Conservation (phyloP, 1,140 invertebrate genomes). For the Yoshiicerus persimilis region DNA sequence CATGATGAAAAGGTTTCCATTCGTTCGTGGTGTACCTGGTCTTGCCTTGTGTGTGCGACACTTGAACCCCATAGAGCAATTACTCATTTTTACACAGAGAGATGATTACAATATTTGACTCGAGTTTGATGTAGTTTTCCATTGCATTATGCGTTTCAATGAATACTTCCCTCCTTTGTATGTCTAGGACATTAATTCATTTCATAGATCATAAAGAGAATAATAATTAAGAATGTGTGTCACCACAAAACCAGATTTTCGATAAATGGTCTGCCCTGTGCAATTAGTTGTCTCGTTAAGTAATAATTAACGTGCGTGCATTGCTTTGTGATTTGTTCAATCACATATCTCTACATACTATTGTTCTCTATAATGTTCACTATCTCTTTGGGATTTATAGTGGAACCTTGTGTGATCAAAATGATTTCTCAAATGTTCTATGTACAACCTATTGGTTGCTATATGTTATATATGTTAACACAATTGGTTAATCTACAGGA, state of each 20-base stretch:
- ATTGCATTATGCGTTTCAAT: background rate
- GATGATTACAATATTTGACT: background rate
- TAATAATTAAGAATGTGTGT: background rate
- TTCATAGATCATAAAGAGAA: background rate
- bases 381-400: no score
- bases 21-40: background rate
- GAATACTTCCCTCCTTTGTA: background rate
- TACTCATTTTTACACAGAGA: background rate
- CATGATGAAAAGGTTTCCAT: background rate
- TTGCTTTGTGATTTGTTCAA: background rate
- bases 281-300: background rate
- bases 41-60: background rate
- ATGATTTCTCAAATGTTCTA: no score
- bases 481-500: background rate
- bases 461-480: no score
- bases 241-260: slow-evolving; percentile 1
- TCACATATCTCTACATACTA: no score
- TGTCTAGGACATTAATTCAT: background rate
- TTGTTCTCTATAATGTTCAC: no score
- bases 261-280: background rate
- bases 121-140: background rate
- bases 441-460: no score
- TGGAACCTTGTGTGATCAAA: no score
- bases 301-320: background rate
- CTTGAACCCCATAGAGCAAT: background rate